phyloP scores from a whole-genome alignment of 2,888 invertebrate species.

The Boloria selene region DNA sequence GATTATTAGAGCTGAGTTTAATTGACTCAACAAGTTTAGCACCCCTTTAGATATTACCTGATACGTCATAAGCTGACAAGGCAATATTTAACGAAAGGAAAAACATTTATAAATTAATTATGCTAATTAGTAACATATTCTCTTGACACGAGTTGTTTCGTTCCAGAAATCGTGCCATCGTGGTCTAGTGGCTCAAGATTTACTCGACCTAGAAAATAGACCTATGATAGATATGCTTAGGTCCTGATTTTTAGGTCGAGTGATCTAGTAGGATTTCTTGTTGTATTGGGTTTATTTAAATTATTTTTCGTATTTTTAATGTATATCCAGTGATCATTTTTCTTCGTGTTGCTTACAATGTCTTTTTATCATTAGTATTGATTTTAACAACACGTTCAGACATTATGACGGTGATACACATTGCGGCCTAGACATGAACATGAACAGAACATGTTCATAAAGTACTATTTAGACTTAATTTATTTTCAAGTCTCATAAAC shows the following conservation, averaged over 20 bases:
- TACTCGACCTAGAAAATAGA: constrained; percentile 35
- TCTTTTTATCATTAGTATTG: too few species aligned
- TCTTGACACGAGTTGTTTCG: constrained; percentile 20
- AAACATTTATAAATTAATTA: constrained; percentile 16
- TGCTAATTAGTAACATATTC: background rate
- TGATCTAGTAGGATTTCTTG: constrained; percentile 5
- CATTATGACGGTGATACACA: constrained; percentile 51
- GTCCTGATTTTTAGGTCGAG: constrained; percentile 31
- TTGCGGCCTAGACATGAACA: constrained; percentile 53
- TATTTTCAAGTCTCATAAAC: background rate
- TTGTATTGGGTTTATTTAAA: background rate
- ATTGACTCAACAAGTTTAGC: constrained; percentile 74
- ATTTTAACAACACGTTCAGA: background rate
- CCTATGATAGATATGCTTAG: constrained; percentile 23
- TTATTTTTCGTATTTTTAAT: constrained; percentile 7
- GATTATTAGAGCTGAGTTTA: constrained; percentile 68
- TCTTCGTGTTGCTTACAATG: too few species aligned
- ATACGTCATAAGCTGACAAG: constrained; percentile 53
- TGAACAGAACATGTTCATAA: constrained; percentile 53
- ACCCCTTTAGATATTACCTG: constrained; percentile 58
- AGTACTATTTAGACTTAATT: constrained; percentile 42
- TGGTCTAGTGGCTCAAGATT: constrained; percentile 25
- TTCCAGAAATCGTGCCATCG: constrained; percentile 35
- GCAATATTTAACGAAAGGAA: constrained; percentile 40
- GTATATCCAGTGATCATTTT: too few species aligned